Evolutionary conservation across 2,888 invertebrate genomes (phyloP), one percentile per base, ranked within the genome.

Genomic region (Podabrus alpinus): DNA sequence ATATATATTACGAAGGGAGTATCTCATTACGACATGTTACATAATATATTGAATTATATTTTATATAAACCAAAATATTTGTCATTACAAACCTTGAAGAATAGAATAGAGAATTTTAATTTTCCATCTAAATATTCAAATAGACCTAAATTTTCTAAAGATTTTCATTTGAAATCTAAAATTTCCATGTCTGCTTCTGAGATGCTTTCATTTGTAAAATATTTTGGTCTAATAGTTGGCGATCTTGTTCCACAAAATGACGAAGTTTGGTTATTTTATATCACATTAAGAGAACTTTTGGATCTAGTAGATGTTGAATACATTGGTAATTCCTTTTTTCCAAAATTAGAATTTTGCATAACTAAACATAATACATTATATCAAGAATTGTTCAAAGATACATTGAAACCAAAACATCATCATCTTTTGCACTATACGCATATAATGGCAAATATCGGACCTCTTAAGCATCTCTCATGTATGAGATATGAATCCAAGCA

Each of bases 401-500:
- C 77, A 0, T 59, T 82, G 7, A 82, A 82, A 73, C 82, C 81
- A 4, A 82, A 82, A 67, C 72, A 73, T 68, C 81, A 83, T 68
- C 77, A 74, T 70, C 74, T 82, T 68, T 73, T 71, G 2, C 81
- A 83, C 64, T 81, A 83, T 74, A 78, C 79, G 10, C 71, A 24
- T 19, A 69, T 82, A 11, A 80, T 80, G 24, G 17, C 70, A 68
- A 24, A 77, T 66, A 77, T 79, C 21, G 81, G 80, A 1, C 81
- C 80, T 2, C 21, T 78, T n/a, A 72, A 59, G 64, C 66, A 77
- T 15, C 69, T 78, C 24, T 81, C 79, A 64, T 79, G 77, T 70
- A 79, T 81, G 69, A 76, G 79, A 13, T 82, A 76, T 73, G 81
- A 83, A 70, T 74, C 80, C 0, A 81, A 81, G 66, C 81, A 82